phyloP scores from a whole-genome alignment of 2,888 invertebrate species.

The Argyresthia albistria region DNA sequence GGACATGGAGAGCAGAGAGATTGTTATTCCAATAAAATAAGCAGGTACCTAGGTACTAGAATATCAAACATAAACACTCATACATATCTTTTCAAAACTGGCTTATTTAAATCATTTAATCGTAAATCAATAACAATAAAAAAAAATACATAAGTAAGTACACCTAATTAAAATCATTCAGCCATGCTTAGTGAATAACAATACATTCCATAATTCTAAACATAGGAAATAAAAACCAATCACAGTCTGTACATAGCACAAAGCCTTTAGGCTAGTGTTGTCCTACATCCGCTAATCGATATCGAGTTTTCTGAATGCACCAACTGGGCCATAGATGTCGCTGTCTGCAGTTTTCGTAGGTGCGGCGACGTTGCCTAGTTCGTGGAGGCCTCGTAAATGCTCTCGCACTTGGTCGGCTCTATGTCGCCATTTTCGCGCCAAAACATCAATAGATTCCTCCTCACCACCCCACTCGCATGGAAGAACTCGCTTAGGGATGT shows the following conservation, averaged over 20 bases:
- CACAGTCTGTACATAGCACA: neutral
- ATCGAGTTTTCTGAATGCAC: constrained; percentile 74
- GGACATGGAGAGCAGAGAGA: too few relatives aligned
- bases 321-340: constrained; percentile 74
- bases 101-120: too few relatives aligned
- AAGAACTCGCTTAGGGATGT: constrained; percentile 70
- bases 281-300: constrained; percentile 51
- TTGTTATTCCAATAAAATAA: too few relatives aligned
- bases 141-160: too few relatives aligned
- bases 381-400: constrained; percentile 72
- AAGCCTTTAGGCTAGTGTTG: too few relatives aligned
- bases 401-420: constrained; percentile 61
- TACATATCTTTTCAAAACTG: too few relatives aligned
- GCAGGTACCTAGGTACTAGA: too few relatives aligned
- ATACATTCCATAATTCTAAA: too few relatives aligned
- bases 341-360: constrained; percentile 27
- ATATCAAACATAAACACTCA: too few relatives aligned
- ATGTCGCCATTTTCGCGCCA: constrained; percentile 68
- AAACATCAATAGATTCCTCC: constrained; percentile 54
- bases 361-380: constrained; percentile 25
- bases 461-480: constrained; percentile 78
- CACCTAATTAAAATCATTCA: too few relatives aligned
- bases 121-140: too few relatives aligned
- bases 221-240: neutral
- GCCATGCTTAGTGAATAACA: too few relatives aligned